These are phyloP conservation scores for Cyprinodon brontotheroides DNA, from an alignment of 2,113 vertebrate genomes.

Conservation along the genomic window DNA sequence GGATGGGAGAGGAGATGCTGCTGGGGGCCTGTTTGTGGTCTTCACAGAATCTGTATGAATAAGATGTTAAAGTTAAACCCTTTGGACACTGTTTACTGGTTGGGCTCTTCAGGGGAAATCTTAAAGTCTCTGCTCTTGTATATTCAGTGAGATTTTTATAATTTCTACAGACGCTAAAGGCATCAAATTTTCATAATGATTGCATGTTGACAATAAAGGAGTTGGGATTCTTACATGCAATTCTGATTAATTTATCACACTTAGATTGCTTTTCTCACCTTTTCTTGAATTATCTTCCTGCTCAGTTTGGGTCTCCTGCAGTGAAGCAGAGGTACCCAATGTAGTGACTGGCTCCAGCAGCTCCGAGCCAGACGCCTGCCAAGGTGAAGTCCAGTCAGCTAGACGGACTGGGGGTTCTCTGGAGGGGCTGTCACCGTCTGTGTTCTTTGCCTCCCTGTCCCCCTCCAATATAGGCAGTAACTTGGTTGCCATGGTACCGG, in stretches of 20 bases:
- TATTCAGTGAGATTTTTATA: not conserved
- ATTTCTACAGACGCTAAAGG: not conserved
- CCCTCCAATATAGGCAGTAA: conserved; percentile 48
- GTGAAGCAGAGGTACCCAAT: conserved; percentile 40
- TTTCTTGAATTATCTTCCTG: conserved; percentile 22
- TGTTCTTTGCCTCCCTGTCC: conserved; percentile 65
- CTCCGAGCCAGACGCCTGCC: conserved; percentile 76
- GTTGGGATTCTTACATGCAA: not conserved
- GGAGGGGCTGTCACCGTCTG: conserved; percentile 59
- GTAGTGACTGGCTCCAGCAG: conserved; percentile 60
- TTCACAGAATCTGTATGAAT: conserved; percentile 18
- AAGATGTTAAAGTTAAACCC: not conserved
- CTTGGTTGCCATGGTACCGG: conserved; percentile 47
- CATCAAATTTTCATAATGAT: not conserved
- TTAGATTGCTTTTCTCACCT: conserved; percentile 45
- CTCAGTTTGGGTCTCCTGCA: conserved; percentile 30
- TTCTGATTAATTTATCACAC: not conserved
- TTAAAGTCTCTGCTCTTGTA: not conserved
- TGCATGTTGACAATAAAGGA: too few relatives aligned
- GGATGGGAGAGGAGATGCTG: conserved; percentile 45
- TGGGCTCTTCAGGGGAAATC: not conserved
- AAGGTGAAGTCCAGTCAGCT: conserved; percentile 71
- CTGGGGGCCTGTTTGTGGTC: conserved; percentile 32
- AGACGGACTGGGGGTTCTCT: conserved; percentile 44
- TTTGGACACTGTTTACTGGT: not conserved